Base-by-base conservation (phyloP, 2,797 vertebrate species). In the Hypotaenidia okinawae region DNA sequence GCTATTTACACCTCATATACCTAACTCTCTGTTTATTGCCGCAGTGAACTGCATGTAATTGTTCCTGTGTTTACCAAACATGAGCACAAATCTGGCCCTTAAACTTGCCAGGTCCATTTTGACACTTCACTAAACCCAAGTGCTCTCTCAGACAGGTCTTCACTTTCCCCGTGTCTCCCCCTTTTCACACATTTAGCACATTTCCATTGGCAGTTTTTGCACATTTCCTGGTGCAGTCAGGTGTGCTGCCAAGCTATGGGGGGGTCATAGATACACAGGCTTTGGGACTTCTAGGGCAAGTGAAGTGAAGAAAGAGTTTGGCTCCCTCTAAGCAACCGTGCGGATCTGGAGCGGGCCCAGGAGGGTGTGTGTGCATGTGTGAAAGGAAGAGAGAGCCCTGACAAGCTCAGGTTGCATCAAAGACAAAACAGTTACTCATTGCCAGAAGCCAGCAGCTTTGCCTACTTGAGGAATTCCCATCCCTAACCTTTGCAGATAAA, bases 341-440 rank as follows among this genome's bases (percentile, higher is more conserved):
- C 1, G 1, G 66, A 70, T 16, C 59, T 92, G 96, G 94, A 96
- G 73, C 25, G 0, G 91, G 79, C 79, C 89, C 96, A 89, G 35
- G 79, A 82, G 84, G 87, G 87, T 43, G 87, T 57, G 84, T 81
- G 89, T 95, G 84, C 45, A 27, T 72, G 86, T 68, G 73, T 64
- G 76, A 90, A 89, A 87, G 78, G 84, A 66, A 90, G 72, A 64
- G 51, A 78, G 81, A 92, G 81, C 84, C 30, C 81, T 64, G 67
- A 94, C 13, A 2, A 91, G 89, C 89, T 94, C 74, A 78, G 94
- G 93, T 94, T 96, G 94, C 86, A 69, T 83, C 87, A 66, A 84
- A 87, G 95, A 94, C 94, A 95, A 96, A 97, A 93, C 91, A 94
- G 96, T 97, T 96, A 96, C 94, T 97, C 93, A 97, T 97, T 97